Evolutionary conservation across 2,797 vertebrate species (phyloP).

Genomic region (Miichthys miiuy): DNA sequence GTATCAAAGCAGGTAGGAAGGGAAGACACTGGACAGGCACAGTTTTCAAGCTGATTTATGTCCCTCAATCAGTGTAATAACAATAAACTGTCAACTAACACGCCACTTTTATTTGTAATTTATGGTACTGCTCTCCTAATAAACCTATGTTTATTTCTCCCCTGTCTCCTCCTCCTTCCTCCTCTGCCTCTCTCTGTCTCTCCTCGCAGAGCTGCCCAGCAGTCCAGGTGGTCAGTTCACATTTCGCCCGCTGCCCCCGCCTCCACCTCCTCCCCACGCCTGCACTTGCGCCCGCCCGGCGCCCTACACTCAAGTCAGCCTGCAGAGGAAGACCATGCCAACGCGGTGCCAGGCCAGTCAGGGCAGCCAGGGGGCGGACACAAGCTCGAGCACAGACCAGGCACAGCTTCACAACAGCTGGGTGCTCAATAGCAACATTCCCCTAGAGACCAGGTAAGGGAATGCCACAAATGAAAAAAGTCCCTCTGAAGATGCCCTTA

Average conservation of each 20-base stretch:
- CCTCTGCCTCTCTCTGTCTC: constrained; percentile 42
- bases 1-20: constrained; percentile 76
- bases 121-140: constrained; percentile 74
- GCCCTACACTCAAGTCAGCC: constrained; percentile 90
- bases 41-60: constrained; percentile 78
- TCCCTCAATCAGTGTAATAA: constrained; percentile 81
- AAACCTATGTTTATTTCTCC: constrained; percentile 76
- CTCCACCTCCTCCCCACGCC: constrained; percentile 91
- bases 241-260: constrained; percentile 93
- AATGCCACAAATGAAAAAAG: constrained; percentile 6
- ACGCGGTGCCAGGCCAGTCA: constrained; percentile 92
- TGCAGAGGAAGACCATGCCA: constrained; percentile 95
- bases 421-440: constrained; percentile 98
- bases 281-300: constrained; percentile 94
- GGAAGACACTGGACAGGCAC: constrained; percentile 64
- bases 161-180: constrained; percentile 40
- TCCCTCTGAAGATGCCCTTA: too few species aligned
- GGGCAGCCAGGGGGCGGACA: constrained; percentile 85
- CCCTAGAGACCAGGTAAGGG: constrained; percentile 93
- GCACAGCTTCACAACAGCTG: constrained; percentile 96
- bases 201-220: constrained; percentile 88
- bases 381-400: constrained; percentile 77
- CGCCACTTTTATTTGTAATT: constrained; percentile 79
- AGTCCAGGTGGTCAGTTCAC: constrained; percentile 95
- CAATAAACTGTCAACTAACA: constrained; percentile 79